These are phyloP conservation scores for Eudyptes chrysolophus DNA, from an alignment of 2,113 vertebrate genomes.

Conservation along the genomic window DNA sequence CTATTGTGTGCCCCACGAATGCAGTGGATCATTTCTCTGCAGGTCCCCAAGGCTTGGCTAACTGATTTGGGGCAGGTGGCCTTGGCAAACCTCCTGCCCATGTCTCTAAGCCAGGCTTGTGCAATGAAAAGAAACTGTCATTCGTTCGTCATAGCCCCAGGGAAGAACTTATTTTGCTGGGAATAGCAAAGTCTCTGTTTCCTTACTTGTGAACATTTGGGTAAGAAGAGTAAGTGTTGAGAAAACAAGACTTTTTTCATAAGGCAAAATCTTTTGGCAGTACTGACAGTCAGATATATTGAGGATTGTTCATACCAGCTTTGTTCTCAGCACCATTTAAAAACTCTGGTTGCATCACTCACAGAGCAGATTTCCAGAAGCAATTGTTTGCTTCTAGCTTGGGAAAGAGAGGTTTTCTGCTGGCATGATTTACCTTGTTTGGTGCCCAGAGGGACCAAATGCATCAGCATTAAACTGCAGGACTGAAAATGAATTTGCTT, in stretches of 20 bases:
- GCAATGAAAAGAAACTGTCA: neutral
- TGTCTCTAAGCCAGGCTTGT: neutral
- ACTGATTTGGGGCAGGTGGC: neutral
- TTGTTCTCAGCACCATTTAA: slow-evolving; percentile 12
- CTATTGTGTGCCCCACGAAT: neutral
- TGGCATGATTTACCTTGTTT: neutral
- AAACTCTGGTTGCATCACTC: neutral
- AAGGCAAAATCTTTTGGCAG: neutral
- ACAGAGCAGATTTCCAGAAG: neutral
- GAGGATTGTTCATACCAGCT: neutral
- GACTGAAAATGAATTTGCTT: neutral
- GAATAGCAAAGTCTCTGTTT: neutral
- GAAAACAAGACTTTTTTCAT: neutral
- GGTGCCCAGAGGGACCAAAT: neutral
- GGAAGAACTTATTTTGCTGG: neutral
- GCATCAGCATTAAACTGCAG: neutral
- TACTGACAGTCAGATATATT: neutral
- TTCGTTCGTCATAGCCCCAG: neutral
- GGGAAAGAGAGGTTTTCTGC: neutral
- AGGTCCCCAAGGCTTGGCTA: neutral
- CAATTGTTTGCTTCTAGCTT: neutral
- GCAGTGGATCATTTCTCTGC: neutral
- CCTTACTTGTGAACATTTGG: neutral
- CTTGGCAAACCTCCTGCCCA: neutral
- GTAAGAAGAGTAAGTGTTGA: neutral